phyloP scores from a whole-genome alignment of 2,113 vertebrate species.

The Notothenia rossii region DNA sequence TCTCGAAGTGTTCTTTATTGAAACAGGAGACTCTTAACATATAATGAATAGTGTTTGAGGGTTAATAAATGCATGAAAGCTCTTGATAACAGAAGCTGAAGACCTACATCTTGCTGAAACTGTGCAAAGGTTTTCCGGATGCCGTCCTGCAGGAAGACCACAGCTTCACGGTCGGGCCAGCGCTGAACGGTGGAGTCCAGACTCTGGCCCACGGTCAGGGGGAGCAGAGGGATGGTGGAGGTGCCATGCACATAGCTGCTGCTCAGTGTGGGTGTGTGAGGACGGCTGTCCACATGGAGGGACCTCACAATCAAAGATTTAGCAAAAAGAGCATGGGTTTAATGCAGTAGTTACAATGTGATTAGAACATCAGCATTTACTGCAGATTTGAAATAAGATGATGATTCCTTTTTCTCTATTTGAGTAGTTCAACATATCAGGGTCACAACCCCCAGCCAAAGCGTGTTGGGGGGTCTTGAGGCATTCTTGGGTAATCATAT shows the following conservation, averaged over 20 bases:
- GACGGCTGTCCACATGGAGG: constrained; percentile 76
- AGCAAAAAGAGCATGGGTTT: not conserved
- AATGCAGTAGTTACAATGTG: not conserved
- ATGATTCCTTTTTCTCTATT: too few species aligned
- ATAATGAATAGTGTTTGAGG: not conserved
- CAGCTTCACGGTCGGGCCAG: constrained; percentile 86
- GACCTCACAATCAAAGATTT: constrained; percentile 68
- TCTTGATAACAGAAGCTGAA: not conserved
- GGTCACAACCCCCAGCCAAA: too few species aligned
- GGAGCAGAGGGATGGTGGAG: constrained; percentile 69
- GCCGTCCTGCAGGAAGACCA: constrained; percentile 85
- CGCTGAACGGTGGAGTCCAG: constrained; percentile 79
- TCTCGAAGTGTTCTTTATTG: not conserved
- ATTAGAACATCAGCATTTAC: not conserved
- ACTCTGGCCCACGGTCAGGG: constrained; percentile 84
- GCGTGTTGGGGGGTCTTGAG: too few species aligned
- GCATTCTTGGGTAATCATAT: too few species aligned
- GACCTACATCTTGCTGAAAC: constrained; percentile 89
- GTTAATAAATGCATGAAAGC: not conserved
- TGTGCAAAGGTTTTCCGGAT: constrained; percentile 88
- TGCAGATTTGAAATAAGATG: not conserved
- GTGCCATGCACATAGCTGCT: constrained; percentile 89
- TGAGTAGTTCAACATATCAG: too few species aligned
- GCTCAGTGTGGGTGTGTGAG: constrained; percentile 69
- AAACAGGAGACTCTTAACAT: not conserved